Evolutionary conservation across 2,888 invertebrate genomes (phyloP).

Genomic region (Elaeidobius kamerunicus): DNA sequence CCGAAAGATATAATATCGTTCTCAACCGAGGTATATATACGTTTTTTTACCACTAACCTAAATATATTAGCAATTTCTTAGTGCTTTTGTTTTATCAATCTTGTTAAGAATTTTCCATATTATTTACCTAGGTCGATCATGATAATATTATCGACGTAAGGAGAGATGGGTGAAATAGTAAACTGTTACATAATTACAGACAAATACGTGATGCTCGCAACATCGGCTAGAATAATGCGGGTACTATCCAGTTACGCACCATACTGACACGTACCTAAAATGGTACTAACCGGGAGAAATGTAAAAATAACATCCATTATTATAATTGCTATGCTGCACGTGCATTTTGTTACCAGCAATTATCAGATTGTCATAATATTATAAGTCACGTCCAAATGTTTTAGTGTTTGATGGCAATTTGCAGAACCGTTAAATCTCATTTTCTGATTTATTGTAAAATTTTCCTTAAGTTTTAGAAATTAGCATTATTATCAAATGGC

Average conservation of each 20-base stretch:
- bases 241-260: slow-evolving; percentile 25
- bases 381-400: slow-evolving; percentile 23
- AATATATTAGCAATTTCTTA: too few relatives aligned
- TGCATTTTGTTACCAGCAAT: slow-evolving; percentile 18
- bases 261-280: slow-evolving; percentile 21
- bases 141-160: too few relatives aligned
- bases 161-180: too few relatives aligned
- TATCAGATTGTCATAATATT: slow-evolving; percentile 24
- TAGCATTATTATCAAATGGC: too few relatives aligned
- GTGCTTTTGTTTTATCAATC: too few relatives aligned
- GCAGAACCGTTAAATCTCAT: slow-evolving; percentile 9
- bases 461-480: too few relatives aligned
- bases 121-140: too few relatives aligned
- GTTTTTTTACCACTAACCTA: too few relatives aligned
- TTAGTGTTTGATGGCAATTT: slow-evolving; percentile 3
- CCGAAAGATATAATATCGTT: too few relatives aligned
- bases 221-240: slow-evolving; percentile 15
- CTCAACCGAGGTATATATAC: too few relatives aligned
- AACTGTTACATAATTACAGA: slow-evolving; percentile 19
- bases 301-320: slow-evolving; percentile 10
- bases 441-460: too few relatives aligned
- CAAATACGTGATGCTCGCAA: slow-evolving; percentile 11
- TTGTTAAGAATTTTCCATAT: too few relatives aligned
- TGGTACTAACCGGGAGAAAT: slow-evolving; percentile 15
- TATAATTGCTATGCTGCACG: slow-evolving; percentile 21